Conservation (phyloP, 2,113 vertebrate species). For the Cryptoleucopteryx plumbea region DNA sequence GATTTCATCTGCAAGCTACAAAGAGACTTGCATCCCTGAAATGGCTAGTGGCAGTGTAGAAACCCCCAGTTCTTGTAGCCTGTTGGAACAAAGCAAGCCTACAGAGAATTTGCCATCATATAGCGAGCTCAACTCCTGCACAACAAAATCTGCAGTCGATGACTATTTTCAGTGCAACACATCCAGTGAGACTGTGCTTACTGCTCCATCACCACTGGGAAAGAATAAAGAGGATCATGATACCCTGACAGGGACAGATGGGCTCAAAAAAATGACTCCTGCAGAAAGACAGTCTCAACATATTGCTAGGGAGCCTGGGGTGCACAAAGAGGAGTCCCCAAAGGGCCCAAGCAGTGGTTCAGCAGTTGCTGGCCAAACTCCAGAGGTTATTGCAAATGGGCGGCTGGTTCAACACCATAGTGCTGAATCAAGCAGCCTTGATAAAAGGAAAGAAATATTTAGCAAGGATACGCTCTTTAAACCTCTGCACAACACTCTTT, state of each 20-base stretch:
- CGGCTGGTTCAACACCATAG: slow-evolving; percentile 80
- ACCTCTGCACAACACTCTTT: slow-evolving; percentile 89
- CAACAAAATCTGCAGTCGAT: slow-evolving; percentile 81
- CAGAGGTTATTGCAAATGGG: slow-evolving; percentile 84
- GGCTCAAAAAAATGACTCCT: slow-evolving; percentile 78
- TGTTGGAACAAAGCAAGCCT: slow-evolving; percentile 85
- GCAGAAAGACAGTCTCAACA: slow-evolving; percentile 84
- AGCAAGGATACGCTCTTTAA: slow-evolving; percentile 95
- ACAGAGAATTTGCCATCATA: slow-evolving; percentile 85
- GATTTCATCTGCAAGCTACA: slow-evolving; percentile 78
- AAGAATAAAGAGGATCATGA: slow-evolving; percentile 86
- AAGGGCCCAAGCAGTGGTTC: slow-evolving; percentile 80
- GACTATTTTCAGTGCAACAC: slow-evolving; percentile 94
- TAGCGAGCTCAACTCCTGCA: slow-evolving; percentile 86
- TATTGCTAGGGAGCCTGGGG: slow-evolving; percentile 80
- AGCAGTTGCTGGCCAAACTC: slow-evolving; percentile 42
- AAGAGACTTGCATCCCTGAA: slow-evolving; percentile 84
- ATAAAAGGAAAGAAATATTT: slow-evolving; percentile 95
- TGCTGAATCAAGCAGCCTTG: slow-evolving; percentile 82
- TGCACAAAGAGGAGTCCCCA: slow-evolving; percentile 86
- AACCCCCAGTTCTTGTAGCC: slow-evolving; percentile 82
- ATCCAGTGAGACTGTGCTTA: slow-evolving; percentile 85
- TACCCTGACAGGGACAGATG: slow-evolving; percentile 83
- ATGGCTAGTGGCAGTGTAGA: slow-evolving; percentile 79
- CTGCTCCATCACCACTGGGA: slow-evolving; percentile 80